Conservation (phyloP, 2,113 vertebrate genomes). For the Rhinoptilus africanus region DNA sequence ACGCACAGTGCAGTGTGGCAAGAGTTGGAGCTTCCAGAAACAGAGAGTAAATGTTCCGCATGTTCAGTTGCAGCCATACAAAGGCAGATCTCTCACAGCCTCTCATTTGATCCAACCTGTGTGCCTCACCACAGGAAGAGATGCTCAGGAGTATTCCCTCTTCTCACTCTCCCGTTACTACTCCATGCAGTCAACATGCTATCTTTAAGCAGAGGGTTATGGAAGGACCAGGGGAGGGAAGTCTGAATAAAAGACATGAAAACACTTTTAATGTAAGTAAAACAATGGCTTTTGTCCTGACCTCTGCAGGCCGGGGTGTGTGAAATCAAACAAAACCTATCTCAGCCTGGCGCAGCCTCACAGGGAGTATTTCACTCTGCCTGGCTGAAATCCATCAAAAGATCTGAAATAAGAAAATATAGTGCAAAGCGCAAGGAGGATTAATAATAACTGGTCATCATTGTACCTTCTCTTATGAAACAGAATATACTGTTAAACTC, state of each 20-base stretch:
- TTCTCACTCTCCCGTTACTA: background rate
- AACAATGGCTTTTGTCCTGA: background rate
- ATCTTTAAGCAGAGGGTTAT: background rate
- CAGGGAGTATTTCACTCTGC: background rate
- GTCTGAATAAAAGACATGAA: background rate
- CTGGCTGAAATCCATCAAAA: background rate
- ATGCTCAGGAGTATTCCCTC: background rate
- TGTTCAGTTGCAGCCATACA: background rate
- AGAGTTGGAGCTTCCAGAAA: background rate
- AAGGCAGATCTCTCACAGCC: background rate
- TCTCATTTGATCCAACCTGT: background rate
- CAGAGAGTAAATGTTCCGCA: background rate
- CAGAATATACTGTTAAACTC: background rate
- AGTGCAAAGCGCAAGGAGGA: background rate
- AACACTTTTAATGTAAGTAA: background rate
- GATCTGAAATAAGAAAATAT: background rate
- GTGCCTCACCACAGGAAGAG: background rate
- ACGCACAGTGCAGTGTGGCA: background rate
- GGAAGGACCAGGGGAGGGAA: background rate
- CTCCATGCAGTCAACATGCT: background rate
- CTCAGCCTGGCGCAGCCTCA: background rate
- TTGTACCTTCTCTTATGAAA: background rate
- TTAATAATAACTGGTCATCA: background rate
- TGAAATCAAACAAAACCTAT: background rate
- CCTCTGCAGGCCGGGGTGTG: background rate